A percentile compares a stretch with the other conserved stretches of the same genome.
phyloP scores from a whole-genome alignment of 2,888 invertebrate genomes.

The Ceriagrion tenellum region DNA sequence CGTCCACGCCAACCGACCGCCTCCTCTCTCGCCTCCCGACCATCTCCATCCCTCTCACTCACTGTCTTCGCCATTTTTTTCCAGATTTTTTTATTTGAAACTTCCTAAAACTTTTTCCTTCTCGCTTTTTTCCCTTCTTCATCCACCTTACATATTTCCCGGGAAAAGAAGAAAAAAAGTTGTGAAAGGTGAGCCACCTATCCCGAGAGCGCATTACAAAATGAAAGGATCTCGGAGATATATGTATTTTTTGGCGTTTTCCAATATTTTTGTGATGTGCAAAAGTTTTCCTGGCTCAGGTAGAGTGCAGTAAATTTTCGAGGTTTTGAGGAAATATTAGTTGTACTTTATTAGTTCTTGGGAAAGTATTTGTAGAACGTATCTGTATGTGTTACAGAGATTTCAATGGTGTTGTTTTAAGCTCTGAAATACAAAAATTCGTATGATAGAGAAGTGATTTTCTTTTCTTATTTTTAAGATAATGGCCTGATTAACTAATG shows the following conservation, averaged over 20 bases:
- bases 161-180: neutral
- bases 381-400: too few species aligned
- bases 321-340: neutral
- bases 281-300: neutral
- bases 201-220: neutral
- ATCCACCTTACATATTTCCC: neutral
- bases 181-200: slow-evolving; percentile 1
- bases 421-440: too few species aligned
- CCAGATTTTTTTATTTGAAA: neutral
- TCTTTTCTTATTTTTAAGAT: too few species aligned
- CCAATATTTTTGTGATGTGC: neutral
- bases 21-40: neutral
- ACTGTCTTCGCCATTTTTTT: neutral
- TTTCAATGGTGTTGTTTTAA: too few species aligned
- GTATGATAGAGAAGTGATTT: too few species aligned
- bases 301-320: neutral
- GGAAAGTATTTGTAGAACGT: too few species aligned
- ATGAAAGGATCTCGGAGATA: neutral
- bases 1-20: too few species aligned
- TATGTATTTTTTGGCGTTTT: neutral
- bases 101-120: neutral
- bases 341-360: neutral
- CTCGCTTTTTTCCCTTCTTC: neutral
- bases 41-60: neutral
- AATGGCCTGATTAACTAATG: too few species aligned